A percentile compares a stretch with the other conserved stretches of the same genome.
Evolutionary conservation across 2,797 vertebrate genomes (phyloP).

Genomic region (Luscinia megarhynchos): DNA sequence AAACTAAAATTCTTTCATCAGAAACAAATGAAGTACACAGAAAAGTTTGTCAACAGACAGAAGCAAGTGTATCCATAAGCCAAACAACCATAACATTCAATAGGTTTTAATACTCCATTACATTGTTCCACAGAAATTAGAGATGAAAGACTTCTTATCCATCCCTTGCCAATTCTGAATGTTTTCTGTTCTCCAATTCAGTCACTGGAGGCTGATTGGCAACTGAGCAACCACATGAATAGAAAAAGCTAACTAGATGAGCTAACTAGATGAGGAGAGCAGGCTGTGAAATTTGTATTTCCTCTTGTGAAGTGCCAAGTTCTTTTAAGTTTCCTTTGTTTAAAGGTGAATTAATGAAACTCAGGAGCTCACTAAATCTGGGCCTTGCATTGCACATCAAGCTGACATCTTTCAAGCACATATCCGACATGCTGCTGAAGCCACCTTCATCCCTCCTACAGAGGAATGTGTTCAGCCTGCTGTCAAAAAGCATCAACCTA

Average conservation of each 20-base stretch:
- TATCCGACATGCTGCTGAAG: background rate
- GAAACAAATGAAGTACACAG: slow-evolving; percentile 50
- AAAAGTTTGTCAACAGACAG: slow-evolving; percentile 55
- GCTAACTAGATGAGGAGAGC: slow-evolving; percentile 46
- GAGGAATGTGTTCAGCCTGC: background rate
- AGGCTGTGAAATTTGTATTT: slow-evolving; percentile 20
- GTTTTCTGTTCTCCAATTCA: slow-evolving; percentile 46
- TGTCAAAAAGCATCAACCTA: slow-evolving; percentile 9
- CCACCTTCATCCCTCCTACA: slow-evolving; percentile 9
- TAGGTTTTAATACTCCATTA: slow-evolving; percentile 37
- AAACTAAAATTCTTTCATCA: slow-evolving; percentile 50
- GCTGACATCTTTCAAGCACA: background rate
- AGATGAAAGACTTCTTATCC: slow-evolving; percentile 52
- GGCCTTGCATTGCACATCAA: background rate
- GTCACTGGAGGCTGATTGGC: slow-evolving; percentile 44
- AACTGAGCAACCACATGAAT: slow-evolving; percentile 40
- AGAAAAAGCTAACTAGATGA: slow-evolving; percentile 43
- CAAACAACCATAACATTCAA: slow-evolving; percentile 45
- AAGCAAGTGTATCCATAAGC: slow-evolving; percentile 36
- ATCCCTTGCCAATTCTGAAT: slow-evolving; percentile 49
- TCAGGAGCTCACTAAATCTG: background rate
- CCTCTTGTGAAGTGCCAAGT: background rate
- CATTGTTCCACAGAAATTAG: slow-evolving; percentile 49
- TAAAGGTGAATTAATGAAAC: slow-evolving; percentile 32
- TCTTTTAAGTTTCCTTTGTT: slow-evolving; percentile 4